These are phyloP conservation scores for Nymphalis c-album DNA, from an alignment of 2,888 invertebrate species.

Conservation along the genomic window DNA sequence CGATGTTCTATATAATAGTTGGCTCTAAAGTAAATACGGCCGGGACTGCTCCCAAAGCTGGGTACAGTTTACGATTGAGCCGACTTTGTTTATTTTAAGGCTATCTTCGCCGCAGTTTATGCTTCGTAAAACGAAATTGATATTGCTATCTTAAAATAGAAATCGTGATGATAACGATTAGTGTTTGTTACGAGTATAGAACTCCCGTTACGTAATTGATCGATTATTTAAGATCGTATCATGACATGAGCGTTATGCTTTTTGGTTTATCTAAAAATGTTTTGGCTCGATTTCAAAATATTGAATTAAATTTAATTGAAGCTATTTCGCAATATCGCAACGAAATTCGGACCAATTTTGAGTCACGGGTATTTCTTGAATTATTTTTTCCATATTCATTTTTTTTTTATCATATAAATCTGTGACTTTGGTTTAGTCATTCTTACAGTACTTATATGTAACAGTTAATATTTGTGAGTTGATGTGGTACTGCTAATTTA, in stretches of 20 bases:
- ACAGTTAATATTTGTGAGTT: no score
- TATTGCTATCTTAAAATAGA: constrained; percentile 29
- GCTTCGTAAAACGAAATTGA: constrained; percentile 31
- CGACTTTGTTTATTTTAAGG: constrained; percentile 35
- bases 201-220: background rate
- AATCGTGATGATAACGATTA: constrained; percentile 23
- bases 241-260: background rate
- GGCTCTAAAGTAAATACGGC: constrained; percentile 11
- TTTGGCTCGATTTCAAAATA: constrained; percentile 1
- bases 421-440: no score
- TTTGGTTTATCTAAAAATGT: background rate
- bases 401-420: no score
- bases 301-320: background rate
- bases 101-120: constrained; percentile 30
- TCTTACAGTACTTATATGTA: no score
- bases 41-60: constrained; percentile 16
- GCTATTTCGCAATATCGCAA: background rate
- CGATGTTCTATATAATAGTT: constrained; percentile 1
- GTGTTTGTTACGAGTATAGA: constrained; percentile 4
- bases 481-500: no score
- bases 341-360: background rate
- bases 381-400: no score
- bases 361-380: background rate
- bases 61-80: constrained; percentile 28
- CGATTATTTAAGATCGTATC: background rate